These are phyloP conservation scores for Ylistrum balloti DNA, from an alignment of 1,140 invertebrate species.

Conservation along the genomic window DNA sequence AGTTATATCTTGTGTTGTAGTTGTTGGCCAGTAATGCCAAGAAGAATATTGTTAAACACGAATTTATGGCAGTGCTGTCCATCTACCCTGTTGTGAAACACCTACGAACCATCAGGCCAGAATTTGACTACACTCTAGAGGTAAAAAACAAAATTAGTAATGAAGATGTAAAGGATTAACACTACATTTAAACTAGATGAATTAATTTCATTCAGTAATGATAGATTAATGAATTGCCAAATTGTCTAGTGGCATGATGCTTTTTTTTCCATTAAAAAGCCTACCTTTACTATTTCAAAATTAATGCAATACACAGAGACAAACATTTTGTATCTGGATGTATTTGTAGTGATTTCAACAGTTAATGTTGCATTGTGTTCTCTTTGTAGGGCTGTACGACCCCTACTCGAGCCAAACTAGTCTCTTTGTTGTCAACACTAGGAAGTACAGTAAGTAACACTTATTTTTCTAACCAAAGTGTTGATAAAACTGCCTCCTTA, in stretches of 20 bases:
- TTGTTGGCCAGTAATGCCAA: conserved; percentile 90
- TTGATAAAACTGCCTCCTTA: too few species aligned
- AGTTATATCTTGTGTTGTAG: conserved; percentile 80
- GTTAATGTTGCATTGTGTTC: background rate
- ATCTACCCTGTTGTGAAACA: conserved; percentile 94
- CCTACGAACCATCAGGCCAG: conserved; percentile 90
- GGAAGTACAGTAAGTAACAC: conserved; percentile 78
- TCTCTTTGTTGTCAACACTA: conserved; percentile 77
- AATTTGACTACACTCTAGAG: conserved; percentile 87
- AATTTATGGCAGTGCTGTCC: conserved; percentile 91
- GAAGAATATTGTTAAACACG: conserved; percentile 90
- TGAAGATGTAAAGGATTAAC: too few species aligned
- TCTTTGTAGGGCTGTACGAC: conserved; percentile 76
- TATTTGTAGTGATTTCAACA: too few species aligned
- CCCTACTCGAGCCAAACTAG: conserved; percentile 79
- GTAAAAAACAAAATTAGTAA: conserved; percentile 58
- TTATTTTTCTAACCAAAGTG: too few species aligned
- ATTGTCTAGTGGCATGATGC: too few species aligned
- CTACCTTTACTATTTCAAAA: too few species aligned
- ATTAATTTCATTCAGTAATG: too few species aligned
- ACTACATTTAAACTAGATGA: too few species aligned
- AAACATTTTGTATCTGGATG: too few species aligned
- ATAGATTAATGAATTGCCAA: too few species aligned
- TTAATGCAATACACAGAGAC: too few species aligned
- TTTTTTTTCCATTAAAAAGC: too few species aligned